phyloP scores from a whole-genome alignment of 2,888 invertebrate genomes.

The Silvanus unidentatus region DNA sequence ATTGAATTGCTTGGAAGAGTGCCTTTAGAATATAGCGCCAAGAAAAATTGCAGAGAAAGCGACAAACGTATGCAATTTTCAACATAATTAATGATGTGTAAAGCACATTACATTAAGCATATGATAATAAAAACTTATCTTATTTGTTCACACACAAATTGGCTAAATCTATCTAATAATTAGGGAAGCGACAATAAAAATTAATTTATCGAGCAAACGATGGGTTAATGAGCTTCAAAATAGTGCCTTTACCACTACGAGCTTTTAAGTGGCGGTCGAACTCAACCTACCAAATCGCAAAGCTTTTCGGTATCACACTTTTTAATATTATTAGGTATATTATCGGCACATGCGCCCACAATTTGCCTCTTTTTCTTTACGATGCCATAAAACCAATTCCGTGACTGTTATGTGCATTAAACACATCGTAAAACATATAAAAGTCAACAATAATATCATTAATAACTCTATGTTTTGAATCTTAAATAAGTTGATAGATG shows the following conservation, averaged over 20 bases:
- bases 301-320: slow-evolving; percentile 22
- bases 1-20: too few relatives aligned
- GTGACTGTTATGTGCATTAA: slow-evolving; percentile 44
- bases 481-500: slow-evolving; percentile 1
- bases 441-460: slow-evolving; percentile 43
- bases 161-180: too few relatives aligned
- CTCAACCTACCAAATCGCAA: slow-evolving; percentile 27
- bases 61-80: too few relatives aligned
- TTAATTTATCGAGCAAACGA: slow-evolving; percentile 28
- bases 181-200: slow-evolving; percentile 8
- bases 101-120: too few relatives aligned
- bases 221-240: slow-evolving; percentile 24
- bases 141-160: too few relatives aligned
- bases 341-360: slow-evolving; percentile 37
- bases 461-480: slow-evolving; percentile 29
- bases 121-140: too few relatives aligned
- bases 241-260: slow-evolving; percentile 32
- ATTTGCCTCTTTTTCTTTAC: slow-evolving; percentile 31
- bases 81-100: too few relatives aligned
- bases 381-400: slow-evolving; percentile 42
- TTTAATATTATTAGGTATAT: slow-evolving; percentile 11
- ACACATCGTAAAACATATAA: slow-evolving; percentile 43
- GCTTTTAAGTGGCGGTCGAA: slow-evolving; percentile 36
- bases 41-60: too few relatives aligned
- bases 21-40: too few relatives aligned